phyloP scores from a whole-genome alignment of 1,140 invertebrate genomes.

The Lepidurus packardi region DNA sequence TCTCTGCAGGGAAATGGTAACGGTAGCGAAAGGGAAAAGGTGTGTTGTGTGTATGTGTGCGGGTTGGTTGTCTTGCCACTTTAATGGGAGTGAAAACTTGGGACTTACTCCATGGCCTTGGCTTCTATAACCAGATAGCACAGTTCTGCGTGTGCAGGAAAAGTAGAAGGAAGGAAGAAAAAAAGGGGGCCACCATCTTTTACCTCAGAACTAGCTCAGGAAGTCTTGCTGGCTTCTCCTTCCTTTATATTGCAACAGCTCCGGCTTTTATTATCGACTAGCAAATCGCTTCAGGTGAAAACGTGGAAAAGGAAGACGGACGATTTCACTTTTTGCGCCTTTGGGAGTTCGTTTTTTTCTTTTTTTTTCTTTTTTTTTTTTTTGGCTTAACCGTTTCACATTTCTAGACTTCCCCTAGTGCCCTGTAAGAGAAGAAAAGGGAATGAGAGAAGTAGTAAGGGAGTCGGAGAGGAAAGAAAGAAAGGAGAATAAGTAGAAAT shows the following conservation, averaged over 20 bases:
- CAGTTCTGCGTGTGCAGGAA: neutral
- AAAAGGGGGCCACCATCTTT: neutral
- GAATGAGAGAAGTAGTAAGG: too few relatives aligned
- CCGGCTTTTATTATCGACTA: slow-evolving; percentile 1
- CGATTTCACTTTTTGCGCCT: slow-evolving; percentile 16
- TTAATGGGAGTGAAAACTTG: slow-evolving; percentile 1
- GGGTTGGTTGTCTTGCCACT: neutral
- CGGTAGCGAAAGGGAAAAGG: slow-evolving; percentile 11
- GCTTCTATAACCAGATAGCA: neutral
- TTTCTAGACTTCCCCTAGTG: neutral
- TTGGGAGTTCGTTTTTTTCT: neutral
- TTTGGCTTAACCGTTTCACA: neutral
- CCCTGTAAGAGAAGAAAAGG: too few relatives aligned
- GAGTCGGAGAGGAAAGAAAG: too few relatives aligned
- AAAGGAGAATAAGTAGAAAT: too few relatives aligned
- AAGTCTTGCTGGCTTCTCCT: neutral
- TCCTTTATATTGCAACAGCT: neutral
- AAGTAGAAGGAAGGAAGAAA: slow-evolving; percentile 20
- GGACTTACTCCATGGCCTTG: neutral
- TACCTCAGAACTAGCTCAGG: neutral
- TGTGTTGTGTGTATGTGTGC: neutral
- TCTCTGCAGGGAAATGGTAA: slow-evolving; percentile 2
- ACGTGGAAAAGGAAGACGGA: neutral
- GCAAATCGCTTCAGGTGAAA: neutral
- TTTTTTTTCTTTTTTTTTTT: too few relatives aligned